phyloP scores from a whole-genome alignment of 2,888 invertebrate species.

The Metellina segmentata region DNA sequence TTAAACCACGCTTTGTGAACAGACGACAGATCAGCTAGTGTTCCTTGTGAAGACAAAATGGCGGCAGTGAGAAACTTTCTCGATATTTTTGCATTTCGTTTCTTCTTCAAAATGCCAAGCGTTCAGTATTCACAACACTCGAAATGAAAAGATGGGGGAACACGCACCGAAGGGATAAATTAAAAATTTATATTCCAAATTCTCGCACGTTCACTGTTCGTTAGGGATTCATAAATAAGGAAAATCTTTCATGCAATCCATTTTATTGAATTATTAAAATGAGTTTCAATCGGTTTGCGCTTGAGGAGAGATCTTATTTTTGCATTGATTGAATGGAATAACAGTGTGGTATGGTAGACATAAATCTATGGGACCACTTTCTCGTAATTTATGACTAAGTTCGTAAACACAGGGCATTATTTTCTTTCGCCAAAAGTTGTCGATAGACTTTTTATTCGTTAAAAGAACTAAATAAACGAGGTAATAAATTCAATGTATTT shows the following conservation, averaged over 20 bases:
- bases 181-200: not conserved
- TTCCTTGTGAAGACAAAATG: not conserved
- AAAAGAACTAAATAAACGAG: too few species aligned
- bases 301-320: not conserved
- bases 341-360: not conserved
- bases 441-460: not conserved
- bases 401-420: not conserved
- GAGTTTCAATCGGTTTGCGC: not conserved
- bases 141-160: slow-evolving; percentile 1
- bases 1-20: not conserved
- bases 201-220: not conserved
- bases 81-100: not conserved
- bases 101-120: not conserved
- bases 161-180: not conserved
- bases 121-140: slow-evolving; percentile 13
- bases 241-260: not conserved
- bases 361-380: not conserved
- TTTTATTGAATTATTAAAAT: slow-evolving; percentile 1
- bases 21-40: slow-evolving; percentile 5
- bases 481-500: too few species aligned
- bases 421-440: not conserved
- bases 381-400: not conserved
- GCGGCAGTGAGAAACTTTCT: not conserved
- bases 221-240: not conserved
- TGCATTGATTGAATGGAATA: not conserved